Base-by-base conservation (phyloP, 2,797 vertebrate genomes). In the Psittacula echo region DNA sequence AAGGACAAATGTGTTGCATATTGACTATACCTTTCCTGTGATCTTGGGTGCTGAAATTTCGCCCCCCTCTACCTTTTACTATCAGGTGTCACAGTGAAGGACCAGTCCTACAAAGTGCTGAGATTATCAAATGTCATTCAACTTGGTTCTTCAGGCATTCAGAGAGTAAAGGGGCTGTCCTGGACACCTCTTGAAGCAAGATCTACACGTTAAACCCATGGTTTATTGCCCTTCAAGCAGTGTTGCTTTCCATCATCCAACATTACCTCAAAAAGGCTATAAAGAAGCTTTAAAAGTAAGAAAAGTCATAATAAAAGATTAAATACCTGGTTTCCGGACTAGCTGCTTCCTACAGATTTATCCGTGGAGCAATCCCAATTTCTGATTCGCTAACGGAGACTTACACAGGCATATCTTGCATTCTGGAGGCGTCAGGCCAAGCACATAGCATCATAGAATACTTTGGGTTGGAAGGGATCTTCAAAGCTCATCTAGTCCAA, bases 1-100 rank as follows among this genome's bases (percentile, higher is more conserved):
- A 5, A 71, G 21, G 7, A 71, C 5, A 44, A 79, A 50, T 1
- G 7, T 3, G 11, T 0, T 51, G 18, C 7, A 13, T 26, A 44
- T 61, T 60, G 85, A 44, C 34, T 56, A 12, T 8, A 32, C 2
- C 10, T 37, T 17, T 76, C 54, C 37, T 67, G 23, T 34, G 7
- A 51, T 50, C 47, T 81, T 51, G 37, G 10, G 24, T 60, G 48
- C 29, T 51, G n/a, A 47, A 64, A 44, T 85, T 76, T 51, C 80
- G 20, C 48, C 32, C 14, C 3, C 11, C 14, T 83, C 37, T 42
- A 47, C 21, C 11, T 68, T 76, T 54, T 67, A 7, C 5, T 51
- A 29, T 42, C 16, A 42, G 1, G 6, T 27, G 9, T 64, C 64
- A 29, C 42, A 68, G 39, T 34, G 80, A 84, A 65, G 16, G 20